Percentiles rank a stretch among this genome's conserved stretches.
phyloP scores from a whole-genome alignment of 2,797 vertebrate species.

The Halcyon leucocephala region DNA sequence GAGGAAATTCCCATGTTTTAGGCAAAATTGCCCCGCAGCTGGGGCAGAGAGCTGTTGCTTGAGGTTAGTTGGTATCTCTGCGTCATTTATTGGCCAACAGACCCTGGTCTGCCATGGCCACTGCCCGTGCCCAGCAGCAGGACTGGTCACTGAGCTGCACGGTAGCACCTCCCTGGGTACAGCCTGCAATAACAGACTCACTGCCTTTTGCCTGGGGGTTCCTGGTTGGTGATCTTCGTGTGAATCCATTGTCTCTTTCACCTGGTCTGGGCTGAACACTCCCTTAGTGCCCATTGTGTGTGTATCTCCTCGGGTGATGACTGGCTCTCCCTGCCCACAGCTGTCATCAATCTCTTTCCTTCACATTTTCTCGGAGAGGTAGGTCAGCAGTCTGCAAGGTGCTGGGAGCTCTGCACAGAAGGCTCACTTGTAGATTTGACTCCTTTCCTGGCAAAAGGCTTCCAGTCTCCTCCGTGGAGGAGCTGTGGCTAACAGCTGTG shows the following conservation, averaged over 20 bases:
- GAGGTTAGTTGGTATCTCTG: neutral
- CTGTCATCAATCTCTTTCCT: neutral
- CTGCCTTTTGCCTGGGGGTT: neutral
- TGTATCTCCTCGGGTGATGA: neutral
- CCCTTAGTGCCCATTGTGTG: neutral
- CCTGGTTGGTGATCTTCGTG: neutral
- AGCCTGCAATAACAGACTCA: neutral
- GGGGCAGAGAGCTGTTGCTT: neutral
- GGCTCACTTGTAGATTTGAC: neutral
- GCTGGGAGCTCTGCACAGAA: neutral
- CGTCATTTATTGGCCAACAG: neutral
- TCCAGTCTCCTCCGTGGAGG: neutral
- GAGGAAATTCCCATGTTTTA: neutral
- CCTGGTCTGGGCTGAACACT: neutral
- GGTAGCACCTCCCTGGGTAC: neutral
- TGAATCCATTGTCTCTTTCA: neutral
- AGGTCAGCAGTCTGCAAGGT: neutral
- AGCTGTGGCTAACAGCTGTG: neutral
- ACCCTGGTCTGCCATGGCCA: neutral
- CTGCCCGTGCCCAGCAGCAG: rapidly evolving
- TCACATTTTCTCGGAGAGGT: neutral
- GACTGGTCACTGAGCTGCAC: rapidly evolving
- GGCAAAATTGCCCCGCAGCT: neutral
- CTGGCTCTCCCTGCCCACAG: neutral
- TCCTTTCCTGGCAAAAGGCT: neutral